Evolutionary conservation across 2,113 vertebrate species (phyloP).

Genomic region (Corythornis madagascariensis): DNA sequence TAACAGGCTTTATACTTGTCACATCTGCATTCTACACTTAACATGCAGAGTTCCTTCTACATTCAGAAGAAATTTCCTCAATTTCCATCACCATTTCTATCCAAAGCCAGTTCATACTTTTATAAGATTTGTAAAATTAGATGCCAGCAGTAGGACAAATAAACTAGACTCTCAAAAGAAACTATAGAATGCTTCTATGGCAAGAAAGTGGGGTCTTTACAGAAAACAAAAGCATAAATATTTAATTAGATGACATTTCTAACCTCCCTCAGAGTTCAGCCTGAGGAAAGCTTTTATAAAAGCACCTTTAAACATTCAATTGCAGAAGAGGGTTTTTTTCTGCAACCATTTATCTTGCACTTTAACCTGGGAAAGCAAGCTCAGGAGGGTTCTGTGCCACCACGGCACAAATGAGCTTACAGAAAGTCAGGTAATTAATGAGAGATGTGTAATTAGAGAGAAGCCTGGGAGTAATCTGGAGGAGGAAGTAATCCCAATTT

Average conservation of each 20-base stretch:
- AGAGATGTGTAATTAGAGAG: neutral
- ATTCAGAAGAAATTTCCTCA: neutral
- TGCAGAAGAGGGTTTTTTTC: neutral
- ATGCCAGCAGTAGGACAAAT: neutral
- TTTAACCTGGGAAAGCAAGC: neutral
- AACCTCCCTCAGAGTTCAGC: neutral
- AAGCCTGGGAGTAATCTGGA: neutral
- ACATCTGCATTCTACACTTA: neutral
- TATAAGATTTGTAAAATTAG: neutral
- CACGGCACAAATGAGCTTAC: neutral
- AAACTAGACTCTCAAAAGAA: neutral
- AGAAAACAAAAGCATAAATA: neutral
- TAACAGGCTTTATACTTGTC: neutral
- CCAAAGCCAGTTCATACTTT: neutral
- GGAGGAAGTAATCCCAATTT: neutral
- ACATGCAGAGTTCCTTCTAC: neutral
- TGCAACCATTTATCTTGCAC: neutral
- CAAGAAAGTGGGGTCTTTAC: neutral
- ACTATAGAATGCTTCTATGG: neutral
- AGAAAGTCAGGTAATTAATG: accelerated
- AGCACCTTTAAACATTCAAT: neutral
- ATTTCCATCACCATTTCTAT: neutral
- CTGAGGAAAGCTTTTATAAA: neutral
- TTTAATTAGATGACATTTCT: neutral
- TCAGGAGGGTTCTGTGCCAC: neutral